Percentiles rank a stretch among this genome's conserved stretches.
Evolutionary conservation across 2,797 vertebrate genomes (phyloP).

Genomic region (Rhynchonycteris naso): DNA sequence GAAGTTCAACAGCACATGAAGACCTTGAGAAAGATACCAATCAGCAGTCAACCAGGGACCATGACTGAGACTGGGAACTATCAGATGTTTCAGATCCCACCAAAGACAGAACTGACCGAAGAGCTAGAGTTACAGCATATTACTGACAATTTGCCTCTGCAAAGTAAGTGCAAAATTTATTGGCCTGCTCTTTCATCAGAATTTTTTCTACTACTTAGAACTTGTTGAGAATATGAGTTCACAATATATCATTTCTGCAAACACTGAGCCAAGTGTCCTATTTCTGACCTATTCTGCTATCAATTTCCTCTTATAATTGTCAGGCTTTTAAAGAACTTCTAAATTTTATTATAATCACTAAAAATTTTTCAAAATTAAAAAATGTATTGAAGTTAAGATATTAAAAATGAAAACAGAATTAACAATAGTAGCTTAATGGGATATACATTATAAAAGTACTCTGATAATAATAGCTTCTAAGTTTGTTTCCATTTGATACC

Average conservation of each 20-base stretch:
- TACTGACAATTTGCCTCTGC: slow-evolving; percentile 14
- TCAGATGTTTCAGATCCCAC: slow-evolving; percentile 26
- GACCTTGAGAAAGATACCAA: slow-evolving; percentile 47
- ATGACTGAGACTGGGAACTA: slow-evolving; percentile 50
- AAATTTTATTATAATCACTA: background rate
- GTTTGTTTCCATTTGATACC: slow-evolving; percentile 72
- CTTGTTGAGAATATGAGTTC: background rate
- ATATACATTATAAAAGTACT: background rate
- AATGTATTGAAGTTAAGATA: slow-evolving; percentile 4
- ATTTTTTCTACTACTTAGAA: slow-evolving; percentile 10
- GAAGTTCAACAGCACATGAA: slow-evolving; percentile 84
- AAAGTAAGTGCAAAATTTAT: slow-evolving; percentile 71
- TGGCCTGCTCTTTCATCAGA: slow-evolving; percentile 37
- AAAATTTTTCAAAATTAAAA: slow-evolving; percentile 19
- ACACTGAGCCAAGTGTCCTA: background rate
- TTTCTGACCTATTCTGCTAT: slow-evolving; percentile 40
- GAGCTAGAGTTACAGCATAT: slow-evolving; percentile 43
- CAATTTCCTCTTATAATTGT: slow-evolving; percentile 46
- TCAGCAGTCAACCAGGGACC: slow-evolving; percentile 54
- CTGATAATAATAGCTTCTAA: slow-evolving; percentile 50
- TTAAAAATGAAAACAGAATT: background rate
- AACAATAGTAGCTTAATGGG: background rate
- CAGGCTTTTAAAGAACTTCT: slow-evolving; percentile 59
- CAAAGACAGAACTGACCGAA: background rate
- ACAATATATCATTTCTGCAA: slow-evolving; percentile 47